A percentile compares a stretch with the other conserved stretches of the same genome.
Evolutionary conservation across 1,140 invertebrate species (phyloP).

Genomic region (Micrasema minimum): DNA sequence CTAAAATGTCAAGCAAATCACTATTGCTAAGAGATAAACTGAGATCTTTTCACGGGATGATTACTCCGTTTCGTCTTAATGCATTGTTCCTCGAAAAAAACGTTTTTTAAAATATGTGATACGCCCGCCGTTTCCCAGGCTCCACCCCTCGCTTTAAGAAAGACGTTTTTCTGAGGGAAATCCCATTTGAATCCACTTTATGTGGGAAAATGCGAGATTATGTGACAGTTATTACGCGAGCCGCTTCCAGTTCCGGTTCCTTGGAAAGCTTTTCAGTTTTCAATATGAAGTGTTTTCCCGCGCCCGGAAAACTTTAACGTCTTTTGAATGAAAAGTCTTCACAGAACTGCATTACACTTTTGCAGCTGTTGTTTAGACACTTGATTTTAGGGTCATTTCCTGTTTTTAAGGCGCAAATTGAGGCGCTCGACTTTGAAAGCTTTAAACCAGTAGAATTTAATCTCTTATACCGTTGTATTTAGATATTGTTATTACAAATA

Average conservation of each 20-base stretch:
- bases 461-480: too few species aligned
- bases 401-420: too few species aligned
- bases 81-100: conserved; percentile 31
- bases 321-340: conserved; percentile 23
- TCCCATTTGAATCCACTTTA: conserved; percentile 49
- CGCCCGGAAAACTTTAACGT: conserved; percentile 30
- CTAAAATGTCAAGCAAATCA: too few species aligned
- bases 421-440: too few species aligned
- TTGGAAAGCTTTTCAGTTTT: conserved; percentile 37
- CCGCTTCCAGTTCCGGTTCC: conserved; percentile 13
- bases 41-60: background rate
- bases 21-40: too few species aligned
- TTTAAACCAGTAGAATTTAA: too few species aligned
- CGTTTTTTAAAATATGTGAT: conserved; percentile 31
- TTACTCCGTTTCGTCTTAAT: conserved; percentile 29
- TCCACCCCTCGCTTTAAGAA: conserved; percentile 12
- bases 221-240: conserved; percentile 47
- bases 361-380: conserved; percentile 16
- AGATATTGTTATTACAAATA: too few species aligned
- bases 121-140: conserved; percentile 5
- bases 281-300: conserved; percentile 45
- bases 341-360: conserved; percentile 4
- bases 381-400: too few species aligned
- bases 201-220: conserved; percentile 48
- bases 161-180: conserved; percentile 35